These are phyloP conservation scores for Hippocampus zosterae DNA, from an alignment of 2,113 vertebrate species.

Conservation along the genomic window DNA sequence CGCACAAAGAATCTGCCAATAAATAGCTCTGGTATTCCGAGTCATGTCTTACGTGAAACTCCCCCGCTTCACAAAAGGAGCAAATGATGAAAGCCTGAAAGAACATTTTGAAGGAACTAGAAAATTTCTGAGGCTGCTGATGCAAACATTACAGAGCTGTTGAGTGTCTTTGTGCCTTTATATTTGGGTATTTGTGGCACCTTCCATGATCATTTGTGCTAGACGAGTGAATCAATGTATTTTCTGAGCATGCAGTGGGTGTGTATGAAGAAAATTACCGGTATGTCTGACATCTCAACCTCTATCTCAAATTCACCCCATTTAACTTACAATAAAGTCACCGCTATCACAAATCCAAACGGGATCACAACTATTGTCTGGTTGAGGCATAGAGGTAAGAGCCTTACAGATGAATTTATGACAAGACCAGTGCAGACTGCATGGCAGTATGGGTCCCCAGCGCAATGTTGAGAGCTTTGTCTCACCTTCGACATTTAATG, in stretches of 20 bases:
- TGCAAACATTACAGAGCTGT: conserved; percentile 51
- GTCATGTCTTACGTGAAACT: conserved; percentile 36
- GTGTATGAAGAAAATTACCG: neutral
- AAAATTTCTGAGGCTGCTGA: conserved; percentile 64
- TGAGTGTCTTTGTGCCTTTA: conserved; percentile 33
- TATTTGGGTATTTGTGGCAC: conserved; percentile 49
- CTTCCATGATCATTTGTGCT: conserved; percentile 39
- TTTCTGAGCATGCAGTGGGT: conserved; percentile 11
- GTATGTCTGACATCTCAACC: neutral
- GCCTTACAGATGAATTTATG: conserved; percentile 43
- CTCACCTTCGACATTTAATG: conserved; percentile 60
- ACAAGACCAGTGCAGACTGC: conserved; percentile 49
- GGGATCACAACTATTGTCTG: neutral
- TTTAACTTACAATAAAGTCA: neutral
- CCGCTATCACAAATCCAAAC: neutral
- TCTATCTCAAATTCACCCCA: neutral
- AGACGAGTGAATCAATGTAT: conserved; percentile 39
- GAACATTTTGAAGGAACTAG: conserved; percentile 60
- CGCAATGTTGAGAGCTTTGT: conserved; percentile 56
- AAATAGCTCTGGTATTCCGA: conserved; percentile 44
- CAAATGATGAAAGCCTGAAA: conserved; percentile 56
- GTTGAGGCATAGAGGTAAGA: neutral
- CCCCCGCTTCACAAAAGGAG: conserved; percentile 49
- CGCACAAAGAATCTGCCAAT: conserved; percentile 24
- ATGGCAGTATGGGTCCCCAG: conserved; percentile 52